phyloP scores from a whole-genome alignment of 1,140 invertebrate genomes.

The Yoshiicerus persimilis region DNA sequence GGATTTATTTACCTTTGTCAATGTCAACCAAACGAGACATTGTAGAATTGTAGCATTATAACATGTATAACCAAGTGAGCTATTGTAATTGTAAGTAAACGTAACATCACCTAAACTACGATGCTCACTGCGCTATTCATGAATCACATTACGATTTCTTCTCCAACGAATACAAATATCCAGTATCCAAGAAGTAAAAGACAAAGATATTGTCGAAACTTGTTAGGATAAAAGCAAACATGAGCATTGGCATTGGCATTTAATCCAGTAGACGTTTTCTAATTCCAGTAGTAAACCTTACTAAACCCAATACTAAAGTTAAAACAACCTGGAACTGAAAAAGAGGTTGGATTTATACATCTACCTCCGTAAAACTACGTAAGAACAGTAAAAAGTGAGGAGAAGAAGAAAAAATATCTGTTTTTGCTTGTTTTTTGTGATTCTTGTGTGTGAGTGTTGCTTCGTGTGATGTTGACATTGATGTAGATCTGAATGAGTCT shows the following conservation, averaged over 20 bases:
- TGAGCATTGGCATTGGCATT: neutral
- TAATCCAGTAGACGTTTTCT: neutral
- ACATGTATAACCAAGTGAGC: neutral
- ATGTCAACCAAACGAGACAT: neutral
- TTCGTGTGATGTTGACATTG: neutral
- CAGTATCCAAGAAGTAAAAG: neutral
- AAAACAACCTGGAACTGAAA: too few relatives aligned
- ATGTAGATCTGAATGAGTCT: slow-evolving; percentile 11
- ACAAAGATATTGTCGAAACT: neutral
- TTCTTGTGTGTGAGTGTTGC: neutral
- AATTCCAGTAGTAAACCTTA: neutral
- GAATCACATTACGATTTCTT: neutral
- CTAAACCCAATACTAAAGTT: neutral
- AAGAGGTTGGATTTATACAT: too few relatives aligned
- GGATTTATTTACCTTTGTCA: neutral
- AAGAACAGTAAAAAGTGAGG: neutral
- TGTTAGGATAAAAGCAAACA: neutral
- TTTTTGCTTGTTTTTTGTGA: neutral
- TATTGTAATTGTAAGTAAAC: neutral
- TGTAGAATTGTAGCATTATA: neutral
- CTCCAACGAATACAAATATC: neutral
- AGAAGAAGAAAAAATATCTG: neutral
- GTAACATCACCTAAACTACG: neutral
- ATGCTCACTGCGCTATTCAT: neutral
- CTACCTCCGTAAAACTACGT: too few relatives aligned